Evolutionary conservation across 2,797 vertebrate genomes (phyloP), one percentile per base, ranked within the genome.

Genomic region (Lutjanus argentimaculatus): DNA sequence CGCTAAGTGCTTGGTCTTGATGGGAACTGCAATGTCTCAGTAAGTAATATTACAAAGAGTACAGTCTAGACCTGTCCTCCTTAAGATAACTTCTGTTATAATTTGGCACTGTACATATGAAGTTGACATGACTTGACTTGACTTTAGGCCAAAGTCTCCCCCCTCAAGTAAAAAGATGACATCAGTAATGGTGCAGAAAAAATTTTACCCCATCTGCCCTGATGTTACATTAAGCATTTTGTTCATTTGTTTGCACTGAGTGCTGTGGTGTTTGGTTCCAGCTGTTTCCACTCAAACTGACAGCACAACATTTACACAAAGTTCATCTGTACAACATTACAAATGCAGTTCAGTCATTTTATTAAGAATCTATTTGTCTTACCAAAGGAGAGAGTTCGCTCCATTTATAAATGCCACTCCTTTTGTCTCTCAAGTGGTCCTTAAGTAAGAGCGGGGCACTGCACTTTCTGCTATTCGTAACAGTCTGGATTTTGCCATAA

Each of bases 281-380:
- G 42, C 77, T 72, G 65, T 51, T 74, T 67, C 13, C 57, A 56
- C 30, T 80, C 40, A 16, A 25, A 15, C 40, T 48, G 40, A 36
- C 30, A 36, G 30, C 30, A 6, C 4, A 36, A 36, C 30, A 36
- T 36, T 3, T 36, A 36, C 30, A 36, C 30, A 36, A 36, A 2
- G 25, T 25, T 25, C 25, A 25, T 2, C 25, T 36, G 30, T 36
- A 36, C 30, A 36, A 36, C 30, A 36, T 36, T 36, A 36, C 30
- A 36, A 36, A 36, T 36, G 30, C 30, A 36, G 30, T 36, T 36
- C 30, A 36, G 30, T 36, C 30, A 36, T 12, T 62, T 62, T 45
- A 21, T 13, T 58, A 45, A 13, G 11, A 46, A 21, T 0, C 12
- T 22, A 0, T 61, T 25, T 51, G 63, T 68, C 43, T 68, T 16